Conservation (phyloP, 2,888 invertebrate species). For the Pseudococcus viburni region DNA sequence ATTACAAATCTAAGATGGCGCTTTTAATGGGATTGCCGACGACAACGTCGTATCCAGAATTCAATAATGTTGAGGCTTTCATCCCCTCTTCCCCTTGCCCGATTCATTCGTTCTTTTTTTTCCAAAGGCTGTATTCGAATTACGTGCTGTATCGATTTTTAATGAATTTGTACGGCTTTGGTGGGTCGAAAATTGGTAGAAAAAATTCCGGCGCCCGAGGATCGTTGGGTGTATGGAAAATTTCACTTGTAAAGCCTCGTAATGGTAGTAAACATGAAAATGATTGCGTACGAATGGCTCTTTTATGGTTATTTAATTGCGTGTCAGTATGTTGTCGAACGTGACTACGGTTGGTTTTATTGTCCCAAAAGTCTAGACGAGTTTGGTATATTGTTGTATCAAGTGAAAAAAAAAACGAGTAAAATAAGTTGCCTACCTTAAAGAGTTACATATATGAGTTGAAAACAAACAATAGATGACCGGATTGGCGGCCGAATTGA, state of each 20-base stretch:
- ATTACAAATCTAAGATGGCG: conserved; percentile 57
- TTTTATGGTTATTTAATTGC: conserved; percentile 49
- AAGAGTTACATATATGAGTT: conserved; percentile 86
- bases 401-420: neutral
- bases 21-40: conserved; percentile 30
- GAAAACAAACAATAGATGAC: conserved; percentile 95
- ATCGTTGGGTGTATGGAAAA: neutral
- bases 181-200: neutral
- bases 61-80: conserved; percentile 3
- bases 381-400: neutral
- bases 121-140: neutral
- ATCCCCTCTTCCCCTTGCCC: neutral
- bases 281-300: conserved; percentile 23
- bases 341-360: conserved; percentile 1
- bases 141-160: conserved; percentile 44
- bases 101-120: neutral
- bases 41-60: neutral
- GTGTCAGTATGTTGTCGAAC: conserved; percentile 9
- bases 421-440: conserved; percentile 76
- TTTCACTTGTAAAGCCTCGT: conserved; percentile 23
- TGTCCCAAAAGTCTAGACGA: conserved; percentile 23
- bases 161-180: conserved; percentile 19
- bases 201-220: conserved; percentile 36
- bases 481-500: conserved; percentile 95
- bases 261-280: conserved; percentile 37